Conservation (phyloP, 2,113 vertebrate genomes). For the Pangasianodon hypophthalmus region DNA sequence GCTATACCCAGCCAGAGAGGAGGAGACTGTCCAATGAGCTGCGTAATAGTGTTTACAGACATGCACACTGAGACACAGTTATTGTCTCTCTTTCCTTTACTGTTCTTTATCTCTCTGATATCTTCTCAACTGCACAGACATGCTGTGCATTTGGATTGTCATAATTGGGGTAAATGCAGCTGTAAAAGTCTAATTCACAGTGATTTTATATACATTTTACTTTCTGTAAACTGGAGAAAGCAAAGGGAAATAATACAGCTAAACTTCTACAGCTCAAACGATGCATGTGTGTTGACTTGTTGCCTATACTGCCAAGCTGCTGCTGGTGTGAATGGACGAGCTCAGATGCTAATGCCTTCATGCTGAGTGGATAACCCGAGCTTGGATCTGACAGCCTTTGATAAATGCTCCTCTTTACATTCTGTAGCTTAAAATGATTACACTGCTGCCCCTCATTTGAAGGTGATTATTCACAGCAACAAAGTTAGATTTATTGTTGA, state of each 20-base stretch:
- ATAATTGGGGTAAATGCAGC: neutral
- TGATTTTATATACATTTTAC: neutral
- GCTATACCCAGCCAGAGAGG: neutral
- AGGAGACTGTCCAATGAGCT: slow-evolving; percentile 21
- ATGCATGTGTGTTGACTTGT: neutral
- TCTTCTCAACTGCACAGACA: neutral
- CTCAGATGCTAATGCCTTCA: slow-evolving; percentile 53
- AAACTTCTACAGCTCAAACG: neutral
- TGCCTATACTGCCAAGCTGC: neutral
- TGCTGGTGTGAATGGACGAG: slow-evolving; percentile 5
- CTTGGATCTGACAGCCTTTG: slow-evolving; percentile 60
- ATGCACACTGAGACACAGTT: neutral
- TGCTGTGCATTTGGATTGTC: neutral
- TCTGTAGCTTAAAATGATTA: slow-evolving; percentile 64
- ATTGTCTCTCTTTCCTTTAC: neutral
- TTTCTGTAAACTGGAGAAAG: neutral
- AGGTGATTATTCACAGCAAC: slow-evolving; percentile 60
- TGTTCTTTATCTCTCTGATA: neutral
- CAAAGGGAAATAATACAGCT: neutral
- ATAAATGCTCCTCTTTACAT: slow-evolving; percentile 61
- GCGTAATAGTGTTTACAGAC: neutral
- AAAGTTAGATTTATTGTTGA: slow-evolving; percentile 62
- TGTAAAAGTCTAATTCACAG: neutral
- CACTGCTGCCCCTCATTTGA: slow-evolving; percentile 42
- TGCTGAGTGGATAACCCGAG: slow-evolving; percentile 58